A percentile compares a stretch with the other conserved stretches of the same genome.
These are phyloP conservation scores for Stegastes partitus DNA, from an alignment of 2,113 vertebrate genomes.

Conservation along the genomic window DNA sequence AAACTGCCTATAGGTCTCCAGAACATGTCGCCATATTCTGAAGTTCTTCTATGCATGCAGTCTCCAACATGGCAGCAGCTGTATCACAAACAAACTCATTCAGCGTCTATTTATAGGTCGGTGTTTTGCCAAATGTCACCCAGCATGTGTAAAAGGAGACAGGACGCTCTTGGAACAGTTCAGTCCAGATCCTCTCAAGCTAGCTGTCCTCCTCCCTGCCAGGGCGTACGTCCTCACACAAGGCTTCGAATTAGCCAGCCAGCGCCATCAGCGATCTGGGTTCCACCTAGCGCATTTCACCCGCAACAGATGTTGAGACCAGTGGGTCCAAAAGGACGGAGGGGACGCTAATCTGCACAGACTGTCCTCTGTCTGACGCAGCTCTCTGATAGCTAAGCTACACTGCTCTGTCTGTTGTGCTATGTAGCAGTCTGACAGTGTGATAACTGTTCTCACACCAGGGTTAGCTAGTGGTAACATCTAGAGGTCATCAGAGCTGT, in stretches of 20 bases:
- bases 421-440: conserved; percentile 33
- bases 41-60: not conserved
- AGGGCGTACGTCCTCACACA: conserved; percentile 18
- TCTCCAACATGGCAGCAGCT: not conserved
- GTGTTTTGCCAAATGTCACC: conserved; percentile 50
- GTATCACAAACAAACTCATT: conserved; percentile 13
- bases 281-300: conserved; percentile 34
- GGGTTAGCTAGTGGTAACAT: conserved; percentile 36
- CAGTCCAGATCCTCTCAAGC: conserved; percentile 22
- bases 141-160: conserved; percentile 39
- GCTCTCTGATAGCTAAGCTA: conserved; percentile 25
- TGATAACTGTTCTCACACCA: conserved; percentile 41
- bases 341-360: conserved; percentile 50
- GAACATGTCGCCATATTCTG: not conserved
- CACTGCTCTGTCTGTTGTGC: conserved; percentile 35
- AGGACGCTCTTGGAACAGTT: conserved; percentile 10
- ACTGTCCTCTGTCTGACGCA: conserved; percentile 54
- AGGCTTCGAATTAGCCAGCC: conserved; percentile 36
- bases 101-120: conserved; percentile 20
- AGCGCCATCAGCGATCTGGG: not conserved
- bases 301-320: conserved; percentile 61
- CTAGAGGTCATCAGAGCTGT: conserved; percentile 50
- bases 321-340: not conserved
- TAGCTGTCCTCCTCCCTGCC: conserved; percentile 18
- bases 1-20: not conserved